A percentile compares a stretch with the other conserved stretches of the same genome.
Evolutionary conservation across 2,888 invertebrate genomes (phyloP).

Genomic region (Phragmatobia fuliginosa): DNA sequence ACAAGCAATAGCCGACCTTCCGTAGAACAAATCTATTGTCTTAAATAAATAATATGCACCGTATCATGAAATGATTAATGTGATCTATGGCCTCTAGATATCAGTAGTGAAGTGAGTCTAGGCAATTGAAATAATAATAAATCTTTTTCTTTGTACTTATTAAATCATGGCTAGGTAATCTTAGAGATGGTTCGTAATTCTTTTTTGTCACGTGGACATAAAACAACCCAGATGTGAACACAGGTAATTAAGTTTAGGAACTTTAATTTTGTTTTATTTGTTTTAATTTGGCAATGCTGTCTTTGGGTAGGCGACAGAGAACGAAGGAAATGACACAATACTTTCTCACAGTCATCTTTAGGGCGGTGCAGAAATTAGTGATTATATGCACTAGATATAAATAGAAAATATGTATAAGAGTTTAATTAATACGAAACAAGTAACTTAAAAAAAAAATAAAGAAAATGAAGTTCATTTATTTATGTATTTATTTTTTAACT

Average conservation of each 20-base stretch:
- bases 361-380: too few relatives aligned
- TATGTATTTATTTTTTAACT: too few relatives aligned
- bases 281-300: neutral
- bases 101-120: slow-evolving; percentile 26
- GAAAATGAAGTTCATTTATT: too few relatives aligned
- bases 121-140: slow-evolving; percentile 43
- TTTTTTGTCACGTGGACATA: neutral
- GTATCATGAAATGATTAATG: slow-evolving; percentile 50
- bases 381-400: too few relatives aligned
- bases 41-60: slow-evolving; percentile 46
- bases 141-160: slow-evolving; percentile 29
- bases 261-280: neutral
- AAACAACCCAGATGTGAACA: neutral
- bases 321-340: too few relatives aligned
- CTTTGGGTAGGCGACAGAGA: too few relatives aligned
- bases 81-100: slow-evolving; percentile 52
- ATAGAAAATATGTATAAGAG: too few relatives aligned
- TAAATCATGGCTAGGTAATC: slow-evolving; percentile 8
- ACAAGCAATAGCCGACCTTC: slow-evolving; percentile 39
- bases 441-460: too few relatives aligned
- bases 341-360: too few relatives aligned
- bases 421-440: too few relatives aligned
- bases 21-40: slow-evolving; percentile 47
- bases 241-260: neutral
- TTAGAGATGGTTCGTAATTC: neutral